Evolutionary conservation across 2,888 invertebrate genomes (phyloP).

Genomic region (Drosophila koepferae): DNA sequence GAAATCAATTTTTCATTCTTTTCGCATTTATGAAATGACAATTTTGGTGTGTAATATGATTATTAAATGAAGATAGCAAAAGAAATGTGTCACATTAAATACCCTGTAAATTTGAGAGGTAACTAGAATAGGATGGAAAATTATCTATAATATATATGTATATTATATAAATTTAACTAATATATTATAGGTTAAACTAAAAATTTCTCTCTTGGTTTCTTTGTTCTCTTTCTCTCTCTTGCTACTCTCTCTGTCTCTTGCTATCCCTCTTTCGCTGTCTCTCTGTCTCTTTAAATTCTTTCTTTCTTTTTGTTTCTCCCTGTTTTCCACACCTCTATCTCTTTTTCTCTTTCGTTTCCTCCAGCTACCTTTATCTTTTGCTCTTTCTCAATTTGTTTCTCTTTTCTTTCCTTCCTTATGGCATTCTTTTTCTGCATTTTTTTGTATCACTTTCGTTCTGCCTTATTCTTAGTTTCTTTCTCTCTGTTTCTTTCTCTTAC

Average conservation of each 20-base stretch:
- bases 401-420: not conserved
- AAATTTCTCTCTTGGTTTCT: not conserved
- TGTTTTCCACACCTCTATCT: no score
- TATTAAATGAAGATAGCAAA: not conserved
- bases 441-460: not conserved
- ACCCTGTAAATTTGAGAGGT: not conserved
- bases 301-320: not conserved
- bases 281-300: not conserved
- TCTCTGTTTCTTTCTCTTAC: not conserved
- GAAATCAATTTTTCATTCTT: conserved; percentile 11
- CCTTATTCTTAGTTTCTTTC: not conserved
- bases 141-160: not conserved
- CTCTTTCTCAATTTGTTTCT: not conserved
- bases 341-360: not conserved
- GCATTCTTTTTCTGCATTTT: not conserved
- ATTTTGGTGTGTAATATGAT: conserved; percentile 3
- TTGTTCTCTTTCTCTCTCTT: not conserved
- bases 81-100: not conserved
- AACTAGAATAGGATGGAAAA: not conserved
- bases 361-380: not conserved
- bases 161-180: not conserved
- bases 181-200: no score
- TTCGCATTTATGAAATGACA: not conserved
- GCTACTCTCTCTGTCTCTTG: not conserved
- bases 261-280: not conserved